Base-by-base conservation (phyloP, 2,797 vertebrate species). In the Brachyalestes nurse region DNA sequence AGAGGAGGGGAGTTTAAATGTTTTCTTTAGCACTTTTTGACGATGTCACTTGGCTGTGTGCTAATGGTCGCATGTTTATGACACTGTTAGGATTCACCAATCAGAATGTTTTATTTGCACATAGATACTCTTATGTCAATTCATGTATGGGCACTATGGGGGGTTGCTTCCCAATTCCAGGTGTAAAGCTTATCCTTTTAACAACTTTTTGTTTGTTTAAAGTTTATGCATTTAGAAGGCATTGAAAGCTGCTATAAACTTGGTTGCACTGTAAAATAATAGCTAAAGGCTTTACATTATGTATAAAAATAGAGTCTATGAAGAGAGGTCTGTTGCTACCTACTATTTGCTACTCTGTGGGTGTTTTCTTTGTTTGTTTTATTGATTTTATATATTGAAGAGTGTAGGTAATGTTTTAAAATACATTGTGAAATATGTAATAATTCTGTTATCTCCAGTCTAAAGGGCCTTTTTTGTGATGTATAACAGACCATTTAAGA, bases 51-150 rank as follows among this genome's bases (percentile, higher is more conserved):
- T 77, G 77, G 82, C 73, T 78, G 86, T 87, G 86, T 86, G 80
- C 69, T 75, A 80, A 84, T 55, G 17, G 53, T 51, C 58, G 72
- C 72, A 80, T 78, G 69, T 66, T 77, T 86, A 82, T 80, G 79
- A 57, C 81, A 38, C 49, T 23, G 64, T 60, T 77, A 81, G 17
- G 73, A 81, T 77, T 87, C 58, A 79, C 69, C 57, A 61, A 40
- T 72, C 81, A 40, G 78, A 81, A 69, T 70, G 77, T 75, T 84
- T 84, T 72, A 85, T 87, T 86, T 88, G 85, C 85, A 82, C 78
- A 82, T 85, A 53, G 64, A 86, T 87, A 83, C 88, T 88, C 85
- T 86, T 85, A 88, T 87, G 89, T 91, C 86, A 79, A 82, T 83
- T 87, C 82, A 80, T 78, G 74, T 86, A 88, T 89, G 86, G 85